Conservation (phyloP, 2,113 vertebrate species). For the Callospermophilus lateralis region DNA sequence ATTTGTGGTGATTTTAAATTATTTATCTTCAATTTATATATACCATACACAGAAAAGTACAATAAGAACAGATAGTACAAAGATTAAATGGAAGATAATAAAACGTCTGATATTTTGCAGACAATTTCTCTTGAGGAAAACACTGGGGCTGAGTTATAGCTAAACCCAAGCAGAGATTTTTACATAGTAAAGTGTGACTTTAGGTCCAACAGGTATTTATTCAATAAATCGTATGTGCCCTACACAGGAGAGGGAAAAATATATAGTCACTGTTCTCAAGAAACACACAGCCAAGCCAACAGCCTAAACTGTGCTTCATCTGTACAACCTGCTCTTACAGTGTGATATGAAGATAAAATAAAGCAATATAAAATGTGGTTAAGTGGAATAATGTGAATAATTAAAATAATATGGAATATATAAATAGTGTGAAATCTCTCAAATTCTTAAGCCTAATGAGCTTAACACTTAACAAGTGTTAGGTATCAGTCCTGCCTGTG, state of each 20-base stretch:
- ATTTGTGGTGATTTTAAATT: constrained; percentile 5
- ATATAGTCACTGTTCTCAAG: not conserved
- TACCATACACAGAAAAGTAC: not conserved
- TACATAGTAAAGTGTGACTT: constrained; percentile 3
- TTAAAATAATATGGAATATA: not conserved
- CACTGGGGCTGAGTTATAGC: not conserved
- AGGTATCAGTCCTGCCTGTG: not conserved
- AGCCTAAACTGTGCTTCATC: not conserved
- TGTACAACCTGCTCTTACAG: not conserved
- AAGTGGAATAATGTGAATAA: constrained; percentile 23
- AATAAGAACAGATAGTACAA: not conserved
- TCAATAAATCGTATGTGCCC: not conserved
- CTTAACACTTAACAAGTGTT: not conserved
- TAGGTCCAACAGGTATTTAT: not conserved
- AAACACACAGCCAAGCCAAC: not conserved
- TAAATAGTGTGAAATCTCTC: constrained; percentile 9
- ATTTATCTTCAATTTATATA: not conserved
- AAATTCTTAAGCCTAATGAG: constrained; percentile 33
- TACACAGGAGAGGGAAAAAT: not conserved
- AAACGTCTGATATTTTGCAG: constrained; percentile 32
- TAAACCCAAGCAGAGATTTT: constrained; percentile 40
- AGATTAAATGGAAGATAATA: constrained; percentile 20
- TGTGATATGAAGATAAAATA: constrained; percentile 37
- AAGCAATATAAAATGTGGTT: not conserved
- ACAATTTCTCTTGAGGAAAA: constrained; percentile 21